Conservation (phyloP, 2,113 vertebrate genomes). For the Hystrix brachyura region DNA sequence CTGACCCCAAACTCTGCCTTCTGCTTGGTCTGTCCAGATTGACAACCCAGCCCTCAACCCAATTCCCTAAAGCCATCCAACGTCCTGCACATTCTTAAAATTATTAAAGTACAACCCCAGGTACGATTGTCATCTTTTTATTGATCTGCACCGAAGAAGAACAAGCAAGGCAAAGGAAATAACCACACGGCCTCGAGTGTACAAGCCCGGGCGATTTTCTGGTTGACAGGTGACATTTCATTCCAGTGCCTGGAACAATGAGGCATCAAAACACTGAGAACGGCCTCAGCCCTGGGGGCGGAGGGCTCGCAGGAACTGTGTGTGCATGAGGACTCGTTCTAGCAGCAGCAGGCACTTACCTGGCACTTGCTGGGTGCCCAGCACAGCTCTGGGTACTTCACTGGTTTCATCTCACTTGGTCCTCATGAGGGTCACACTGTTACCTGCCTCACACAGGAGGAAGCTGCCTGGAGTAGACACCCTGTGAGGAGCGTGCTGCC, state of each 20-base stretch:
- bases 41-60: rapidly evolving
- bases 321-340: no score
- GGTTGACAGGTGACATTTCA: not conserved
- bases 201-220: not conserved
- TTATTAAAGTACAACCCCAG: not conserved
- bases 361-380: not conserved
- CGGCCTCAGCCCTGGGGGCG: rapidly evolving
- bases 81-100: not conserved
- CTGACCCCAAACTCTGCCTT: not conserved
- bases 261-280: not conserved
- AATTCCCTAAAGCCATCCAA: not conserved
- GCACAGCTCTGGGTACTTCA: not conserved
- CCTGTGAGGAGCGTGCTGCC: not conserved
- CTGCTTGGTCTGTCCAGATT: not conserved
- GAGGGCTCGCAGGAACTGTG: rapidly evolving
- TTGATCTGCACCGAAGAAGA: not conserved
- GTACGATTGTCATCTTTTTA: not conserved
- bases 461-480: not conserved
- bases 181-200: not conserved
- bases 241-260: not conserved
- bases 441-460: not conserved
- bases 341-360: not conserved
- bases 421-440: not conserved
- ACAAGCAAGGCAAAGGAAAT: not conserved
- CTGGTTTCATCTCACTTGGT: not conserved